These are phyloP conservation scores for Acropternis orthonyx DNA, from an alignment of 2,797 vertebrate species.

Conservation along the genomic window DNA sequence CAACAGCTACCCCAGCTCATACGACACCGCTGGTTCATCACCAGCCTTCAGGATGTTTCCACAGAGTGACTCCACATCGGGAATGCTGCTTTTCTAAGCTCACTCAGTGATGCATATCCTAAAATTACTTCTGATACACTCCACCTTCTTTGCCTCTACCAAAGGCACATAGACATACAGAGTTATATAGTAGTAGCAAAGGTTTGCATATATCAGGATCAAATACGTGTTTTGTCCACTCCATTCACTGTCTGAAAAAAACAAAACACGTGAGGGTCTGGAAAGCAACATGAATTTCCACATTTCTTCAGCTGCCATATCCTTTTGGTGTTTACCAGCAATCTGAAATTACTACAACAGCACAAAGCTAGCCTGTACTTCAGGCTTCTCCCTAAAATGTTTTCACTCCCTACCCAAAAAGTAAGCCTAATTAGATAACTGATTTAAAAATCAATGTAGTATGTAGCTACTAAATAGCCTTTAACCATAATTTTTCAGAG, in stretches of 20 bases:
- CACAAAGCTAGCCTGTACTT: background rate
- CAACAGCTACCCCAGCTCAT: background rate
- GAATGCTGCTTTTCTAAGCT: background rate
- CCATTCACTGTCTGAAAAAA: background rate
- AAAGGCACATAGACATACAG: background rate
- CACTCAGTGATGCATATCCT: background rate
- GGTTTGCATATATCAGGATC: background rate
- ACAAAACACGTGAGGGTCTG: background rate
- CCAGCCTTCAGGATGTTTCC: background rate
- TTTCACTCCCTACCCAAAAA: background rate
- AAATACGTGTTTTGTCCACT: background rate
- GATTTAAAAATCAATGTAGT: background rate
- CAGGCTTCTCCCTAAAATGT: background rate
- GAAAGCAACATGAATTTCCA: background rate
- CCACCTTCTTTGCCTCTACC: background rate
- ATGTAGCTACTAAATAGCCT: background rate
- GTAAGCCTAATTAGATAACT: background rate
- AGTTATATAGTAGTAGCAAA: background rate
- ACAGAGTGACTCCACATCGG: background rate
- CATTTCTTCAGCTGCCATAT: background rate
- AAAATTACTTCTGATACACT: background rate
- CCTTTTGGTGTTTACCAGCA: background rate
- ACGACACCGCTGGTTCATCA: rapidly evolving
- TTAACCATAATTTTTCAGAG: background rate
- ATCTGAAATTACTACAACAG: background rate